Evolutionary conservation across 2,797 vertebrate genomes (phyloP).

Genomic region (Scolopax rusticola): DNA sequence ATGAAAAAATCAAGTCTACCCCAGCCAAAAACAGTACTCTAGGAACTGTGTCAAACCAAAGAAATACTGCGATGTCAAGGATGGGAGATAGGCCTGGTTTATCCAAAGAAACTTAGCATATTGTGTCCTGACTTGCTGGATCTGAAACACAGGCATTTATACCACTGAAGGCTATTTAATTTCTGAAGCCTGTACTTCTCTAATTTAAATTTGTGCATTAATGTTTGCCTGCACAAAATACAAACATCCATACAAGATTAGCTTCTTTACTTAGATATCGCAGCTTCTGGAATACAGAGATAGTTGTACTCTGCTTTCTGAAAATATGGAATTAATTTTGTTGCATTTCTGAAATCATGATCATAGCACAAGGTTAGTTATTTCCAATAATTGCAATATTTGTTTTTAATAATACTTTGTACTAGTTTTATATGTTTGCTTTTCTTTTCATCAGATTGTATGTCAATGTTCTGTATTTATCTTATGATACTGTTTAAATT

Average conservation of each 20-base stretch:
- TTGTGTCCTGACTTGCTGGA: not conserved
- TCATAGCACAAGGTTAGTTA: not conserved
- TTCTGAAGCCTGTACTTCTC: not conserved
- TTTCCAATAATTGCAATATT: not conserved
- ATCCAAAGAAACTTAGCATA: not conserved
- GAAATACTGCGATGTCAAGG: not conserved
- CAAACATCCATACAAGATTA: accelerated
- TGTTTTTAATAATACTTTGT: not conserved
- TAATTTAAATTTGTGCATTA: not conserved
- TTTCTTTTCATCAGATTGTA: not conserved
- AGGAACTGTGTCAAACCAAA: not conserved
- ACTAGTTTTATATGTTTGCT: not conserved
- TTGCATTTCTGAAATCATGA: not conserved
- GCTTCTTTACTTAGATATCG: not conserved
- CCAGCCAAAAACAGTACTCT: not conserved
- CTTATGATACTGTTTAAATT: not conserved
- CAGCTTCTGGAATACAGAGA: not conserved
- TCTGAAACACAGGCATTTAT: not conserved
- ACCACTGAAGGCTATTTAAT: not conserved
- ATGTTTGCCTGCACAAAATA: not conserved
- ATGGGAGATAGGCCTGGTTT: not conserved
- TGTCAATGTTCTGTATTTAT: not conserved
- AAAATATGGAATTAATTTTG: not conserved
- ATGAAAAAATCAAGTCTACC: not conserved
- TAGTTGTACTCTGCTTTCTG: not conserved